A percentile compares a stretch with the other conserved stretches of the same genome.
phyloP scores from a whole-genome alignment of 1,140 invertebrate species.

The Acyrthosiphon pisum region DNA sequence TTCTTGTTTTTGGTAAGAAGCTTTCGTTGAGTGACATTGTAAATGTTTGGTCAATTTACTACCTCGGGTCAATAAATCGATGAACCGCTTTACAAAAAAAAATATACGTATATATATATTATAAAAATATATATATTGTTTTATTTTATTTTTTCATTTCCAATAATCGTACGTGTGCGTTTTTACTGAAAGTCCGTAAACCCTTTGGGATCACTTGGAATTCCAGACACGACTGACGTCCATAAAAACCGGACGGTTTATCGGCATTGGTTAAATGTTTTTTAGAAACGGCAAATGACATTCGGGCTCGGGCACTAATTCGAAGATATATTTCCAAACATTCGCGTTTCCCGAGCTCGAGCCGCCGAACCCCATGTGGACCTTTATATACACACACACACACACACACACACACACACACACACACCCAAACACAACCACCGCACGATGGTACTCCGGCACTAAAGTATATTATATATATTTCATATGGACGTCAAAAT shows the following conservation, averaged over 20 bases:
- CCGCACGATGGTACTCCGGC: too few species aligned
- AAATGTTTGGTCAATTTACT: not conserved
- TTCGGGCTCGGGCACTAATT: not conserved
- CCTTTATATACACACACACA: not conserved
- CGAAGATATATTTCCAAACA: conserved; percentile 13
- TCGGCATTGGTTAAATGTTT: conserved; percentile 28
- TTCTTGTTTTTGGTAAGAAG: not conserved
- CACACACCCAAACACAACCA: not conserved
- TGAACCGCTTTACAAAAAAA: not conserved
- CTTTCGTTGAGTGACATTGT: not conserved
- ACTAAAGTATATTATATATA: conserved; percentile 11
- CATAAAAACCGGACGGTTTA: conserved; percentile 35
- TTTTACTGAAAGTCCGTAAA: conserved; percentile 13
- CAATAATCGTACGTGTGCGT: conserved; percentile 13
- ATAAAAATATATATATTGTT: not conserved
- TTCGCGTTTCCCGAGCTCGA: not conserved
- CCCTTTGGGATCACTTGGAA: conserved; percentile 31
- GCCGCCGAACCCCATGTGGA: not conserved
- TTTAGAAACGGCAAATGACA: conserved; percentile 35
- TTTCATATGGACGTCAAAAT: conserved; percentile 21
- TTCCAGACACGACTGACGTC: not conserved
- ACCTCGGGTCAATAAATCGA: not conserved
- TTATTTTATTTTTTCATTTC: conserved; percentile 26
- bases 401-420: not conserved
- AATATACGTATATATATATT: not conserved